Conservation (phyloP, 2,113 vertebrate species). For the Rhynchomys soricoides region DNA sequence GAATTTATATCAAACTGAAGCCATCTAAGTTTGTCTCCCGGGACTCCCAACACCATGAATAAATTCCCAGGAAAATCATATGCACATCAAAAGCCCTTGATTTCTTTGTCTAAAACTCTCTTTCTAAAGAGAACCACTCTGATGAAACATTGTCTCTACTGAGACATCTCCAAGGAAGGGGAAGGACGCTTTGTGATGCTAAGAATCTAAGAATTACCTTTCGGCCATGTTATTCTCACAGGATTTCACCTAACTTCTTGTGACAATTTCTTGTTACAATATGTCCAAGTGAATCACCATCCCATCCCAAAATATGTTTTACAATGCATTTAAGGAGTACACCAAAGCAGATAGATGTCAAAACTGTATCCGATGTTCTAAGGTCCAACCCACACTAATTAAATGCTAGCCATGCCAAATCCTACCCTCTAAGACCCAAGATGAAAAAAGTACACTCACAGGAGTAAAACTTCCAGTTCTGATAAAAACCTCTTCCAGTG, state of each 20-base stretch:
- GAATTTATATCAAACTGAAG: constrained; percentile 78
- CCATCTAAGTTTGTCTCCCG: constrained; percentile 80
- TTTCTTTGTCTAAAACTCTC: constrained; percentile 78
- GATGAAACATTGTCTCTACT: constrained; percentile 60
- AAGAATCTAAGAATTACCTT: constrained; percentile 34
- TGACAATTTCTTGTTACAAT: constrained; percentile 61
- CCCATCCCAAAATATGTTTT: neutral
- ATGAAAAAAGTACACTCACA: constrained; percentile 84
- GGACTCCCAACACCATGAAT: constrained; percentile 76
- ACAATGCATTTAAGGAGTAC: constrained; percentile 34
- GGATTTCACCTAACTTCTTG: constrained; percentile 61
- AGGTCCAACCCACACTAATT: constrained; percentile 2
- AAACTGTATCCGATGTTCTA: constrained; percentile 43
- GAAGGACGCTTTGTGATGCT: neutral
- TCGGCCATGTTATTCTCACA: constrained; percentile 46
- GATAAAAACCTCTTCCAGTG: constrained; percentile 87
- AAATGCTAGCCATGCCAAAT: constrained; percentile 20
- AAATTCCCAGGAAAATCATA: constrained; percentile 81
- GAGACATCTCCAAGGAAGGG: constrained; percentile 41
- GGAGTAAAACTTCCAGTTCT: constrained; percentile 86
- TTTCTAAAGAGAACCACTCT: constrained; percentile 75
- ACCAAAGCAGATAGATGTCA: constrained; percentile 57
- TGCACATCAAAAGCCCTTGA: constrained; percentile 65
- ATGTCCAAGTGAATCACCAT: constrained; percentile 41
- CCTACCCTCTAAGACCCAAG: constrained; percentile 28